These are phyloP conservation scores for Scaptomyza pallida DNA, from an alignment of 1,140 invertebrate species.

Conservation along the genomic window DNA sequence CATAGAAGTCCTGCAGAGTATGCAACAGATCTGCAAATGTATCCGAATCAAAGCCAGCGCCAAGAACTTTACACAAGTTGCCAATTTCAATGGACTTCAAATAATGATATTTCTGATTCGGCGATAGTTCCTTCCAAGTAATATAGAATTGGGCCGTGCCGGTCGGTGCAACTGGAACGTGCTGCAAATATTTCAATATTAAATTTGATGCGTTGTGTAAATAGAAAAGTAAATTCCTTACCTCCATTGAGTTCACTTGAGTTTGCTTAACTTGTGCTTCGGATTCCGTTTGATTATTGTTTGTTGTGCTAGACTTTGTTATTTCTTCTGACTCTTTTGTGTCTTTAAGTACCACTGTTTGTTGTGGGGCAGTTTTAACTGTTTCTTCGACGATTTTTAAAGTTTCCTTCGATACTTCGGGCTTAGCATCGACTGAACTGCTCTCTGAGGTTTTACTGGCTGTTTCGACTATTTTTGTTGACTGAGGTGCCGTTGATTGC, in stretches of 20 bases:
- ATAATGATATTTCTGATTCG: constrained; percentile 74
- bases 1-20: constrained; percentile 68
- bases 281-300: neutral
- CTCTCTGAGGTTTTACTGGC: neutral
- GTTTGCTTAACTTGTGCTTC: neutral
- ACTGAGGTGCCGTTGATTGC: neutral
- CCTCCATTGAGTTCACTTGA: constrained; percentile 14
- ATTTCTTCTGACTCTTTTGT: neutral
- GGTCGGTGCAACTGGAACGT: constrained; percentile 55
- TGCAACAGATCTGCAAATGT: constrained; percentile 64
- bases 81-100: constrained; percentile 65
- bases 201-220: neutral
- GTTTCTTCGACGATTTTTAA: neutral
- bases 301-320: neutral
- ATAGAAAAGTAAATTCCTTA: neutral
- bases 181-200: constrained; percentile 33
- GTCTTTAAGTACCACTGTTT: neutral
- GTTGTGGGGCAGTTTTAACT: neutral
- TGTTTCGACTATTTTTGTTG: neutral
- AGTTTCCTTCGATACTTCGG: neutral
- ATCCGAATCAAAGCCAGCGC: constrained; percentile 75
- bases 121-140: constrained; percentile 74
- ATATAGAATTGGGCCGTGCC: constrained; percentile 78
- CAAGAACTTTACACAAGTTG: constrained; percentile 70
- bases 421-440: constrained; percentile 8